A percentile compares a stretch with the other conserved stretches of the same genome.
Conservation (phyloP, 2,888 invertebrate species). For the Enchytraeus crypticus region DNA sequence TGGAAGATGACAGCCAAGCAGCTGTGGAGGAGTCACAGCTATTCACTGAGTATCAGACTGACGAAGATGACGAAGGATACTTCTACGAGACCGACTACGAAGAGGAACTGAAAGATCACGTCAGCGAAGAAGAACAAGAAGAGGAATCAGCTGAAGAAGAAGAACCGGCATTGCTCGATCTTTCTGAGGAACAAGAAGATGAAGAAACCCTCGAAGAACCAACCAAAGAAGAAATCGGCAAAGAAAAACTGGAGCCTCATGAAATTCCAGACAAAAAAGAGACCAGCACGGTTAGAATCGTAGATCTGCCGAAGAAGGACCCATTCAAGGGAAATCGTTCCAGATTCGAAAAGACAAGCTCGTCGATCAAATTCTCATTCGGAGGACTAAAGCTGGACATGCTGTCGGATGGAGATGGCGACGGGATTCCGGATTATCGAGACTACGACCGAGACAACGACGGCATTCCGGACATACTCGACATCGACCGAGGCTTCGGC, state of each 20-base stretch:
- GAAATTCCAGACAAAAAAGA: conserved; percentile 2
- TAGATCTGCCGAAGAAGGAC: background rate
- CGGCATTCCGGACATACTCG: conserved; percentile 29
- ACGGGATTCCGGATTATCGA: conserved; percentile 35
- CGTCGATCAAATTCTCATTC: conserved; percentile 23
- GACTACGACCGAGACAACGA: conserved; percentile 32
- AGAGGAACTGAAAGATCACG: background rate
- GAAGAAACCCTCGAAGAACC: too few species aligned
- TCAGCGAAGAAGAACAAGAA: background rate
- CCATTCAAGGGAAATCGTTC: conserved; percentile 19
- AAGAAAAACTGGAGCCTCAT: conserved; percentile 10
- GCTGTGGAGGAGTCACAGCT: too few species aligned
- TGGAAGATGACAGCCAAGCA: conserved; percentile 25
- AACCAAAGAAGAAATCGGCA: background rate
- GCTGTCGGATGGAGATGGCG: conserved; percentile 31
- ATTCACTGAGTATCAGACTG: too few species aligned
- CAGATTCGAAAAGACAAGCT: conserved; percentile 21
- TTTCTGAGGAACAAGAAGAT: conserved; percentile 23
- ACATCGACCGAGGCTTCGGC: too few species aligned
- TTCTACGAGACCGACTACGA: background rate
- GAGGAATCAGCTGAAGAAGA: conserved; percentile 29
- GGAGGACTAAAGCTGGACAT: conserved; percentile 29
- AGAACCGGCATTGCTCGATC: conserved; percentile 29
- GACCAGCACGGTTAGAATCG: background rate
- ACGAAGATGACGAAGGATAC: conserved; percentile 20